Conservation (phyloP, 2,113 vertebrate genomes). For the Calyptomena viridis region DNA sequence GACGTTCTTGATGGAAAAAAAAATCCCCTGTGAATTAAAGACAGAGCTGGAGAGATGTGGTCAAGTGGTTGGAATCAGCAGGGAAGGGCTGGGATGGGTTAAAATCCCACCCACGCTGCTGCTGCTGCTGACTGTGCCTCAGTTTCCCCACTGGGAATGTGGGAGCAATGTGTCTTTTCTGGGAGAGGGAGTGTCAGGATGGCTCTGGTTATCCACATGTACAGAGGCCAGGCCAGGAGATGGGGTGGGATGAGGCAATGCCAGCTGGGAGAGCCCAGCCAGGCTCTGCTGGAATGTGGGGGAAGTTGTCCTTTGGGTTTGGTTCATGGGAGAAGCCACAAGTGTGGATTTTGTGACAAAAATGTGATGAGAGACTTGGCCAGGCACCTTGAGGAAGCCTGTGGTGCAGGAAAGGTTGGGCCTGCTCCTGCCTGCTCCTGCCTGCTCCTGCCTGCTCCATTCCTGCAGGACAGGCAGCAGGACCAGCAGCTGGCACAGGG, state of each 20-base stretch:
- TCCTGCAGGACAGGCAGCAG: background rate
- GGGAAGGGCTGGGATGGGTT: background rate
- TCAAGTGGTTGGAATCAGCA: background rate
- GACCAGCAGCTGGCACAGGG: fast-evolving
- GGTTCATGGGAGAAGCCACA: fast-evolving
- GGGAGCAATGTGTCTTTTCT: background rate
- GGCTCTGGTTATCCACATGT: background rate
- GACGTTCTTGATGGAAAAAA: background rate
- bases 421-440: background rate
- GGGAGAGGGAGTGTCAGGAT: background rate
- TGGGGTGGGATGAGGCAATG: background rate
- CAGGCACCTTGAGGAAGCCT: background rate
- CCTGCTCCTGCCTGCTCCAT: background rate
- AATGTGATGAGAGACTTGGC: background rate
- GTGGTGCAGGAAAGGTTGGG: background rate
- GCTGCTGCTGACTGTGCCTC: background rate
- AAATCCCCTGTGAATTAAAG: background rate
- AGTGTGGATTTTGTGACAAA: background rate
- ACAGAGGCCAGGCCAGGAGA: background rate
- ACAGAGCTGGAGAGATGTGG: background rate
- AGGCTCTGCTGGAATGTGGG: fast-evolving
- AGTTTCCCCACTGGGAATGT: background rate
- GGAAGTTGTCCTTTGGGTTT: background rate
- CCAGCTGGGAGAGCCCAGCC: background rate
- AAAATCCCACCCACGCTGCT: background rate